These are phyloP conservation scores for Manis pentadactyla DNA, from an alignment of 2,797 vertebrate genomes.

Conservation along the genomic window DNA sequence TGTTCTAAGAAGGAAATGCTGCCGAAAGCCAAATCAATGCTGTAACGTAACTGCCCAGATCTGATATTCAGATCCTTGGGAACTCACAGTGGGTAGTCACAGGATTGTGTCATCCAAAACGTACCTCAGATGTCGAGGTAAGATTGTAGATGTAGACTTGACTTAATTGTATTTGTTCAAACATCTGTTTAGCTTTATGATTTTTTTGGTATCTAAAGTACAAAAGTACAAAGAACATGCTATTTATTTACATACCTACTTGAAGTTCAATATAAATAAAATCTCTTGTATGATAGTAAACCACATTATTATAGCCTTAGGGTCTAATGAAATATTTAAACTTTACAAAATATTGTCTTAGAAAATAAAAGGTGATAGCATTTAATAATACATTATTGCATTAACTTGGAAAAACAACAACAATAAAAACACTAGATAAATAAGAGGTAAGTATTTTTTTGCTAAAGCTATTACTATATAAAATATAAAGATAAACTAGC, in stretches of 20 bases:
- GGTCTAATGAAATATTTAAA: conserved; percentile 47
- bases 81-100: not conserved
- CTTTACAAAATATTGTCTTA: not conserved
- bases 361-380: not conserved
- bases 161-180: not conserved
- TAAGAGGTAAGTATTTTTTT: not conserved
- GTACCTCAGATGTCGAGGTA: not conserved
- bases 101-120: not conserved
- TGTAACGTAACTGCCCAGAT: not conserved
- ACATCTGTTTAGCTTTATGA: not conserved
- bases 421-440: not conserved
- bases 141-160: not conserved
- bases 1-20: not conserved
- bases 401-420: not conserved
- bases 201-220: not conserved
- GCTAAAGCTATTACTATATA: not conserved
- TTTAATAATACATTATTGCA: not conserved
- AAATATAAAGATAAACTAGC: not conserved
- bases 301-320: not conserved
- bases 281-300: not conserved
- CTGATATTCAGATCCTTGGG: not conserved
- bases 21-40: not conserved
- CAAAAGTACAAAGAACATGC: not conserved
- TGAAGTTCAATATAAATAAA: conserved; percentile 28
- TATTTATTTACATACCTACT: not conserved